These are phyloP conservation scores for Limnodromus scolopaceus DNA, from an alignment of 2,797 vertebrate genomes.

Conservation along the genomic window DNA sequence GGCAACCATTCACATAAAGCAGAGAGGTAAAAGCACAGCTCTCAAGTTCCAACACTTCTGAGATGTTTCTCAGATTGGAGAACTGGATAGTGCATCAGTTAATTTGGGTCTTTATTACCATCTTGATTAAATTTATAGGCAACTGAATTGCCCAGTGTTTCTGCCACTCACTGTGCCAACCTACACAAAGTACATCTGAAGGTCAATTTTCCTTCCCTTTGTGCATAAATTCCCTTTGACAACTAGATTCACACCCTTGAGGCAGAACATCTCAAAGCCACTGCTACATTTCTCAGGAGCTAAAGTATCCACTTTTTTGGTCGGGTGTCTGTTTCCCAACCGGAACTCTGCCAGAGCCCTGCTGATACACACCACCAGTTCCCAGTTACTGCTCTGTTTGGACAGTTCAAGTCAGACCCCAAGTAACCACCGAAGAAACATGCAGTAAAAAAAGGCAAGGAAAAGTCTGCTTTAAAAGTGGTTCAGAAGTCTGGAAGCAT, in stretches of 20 bases:
- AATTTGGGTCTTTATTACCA: background rate
- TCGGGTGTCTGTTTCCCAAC: background rate
- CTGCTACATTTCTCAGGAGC: background rate
- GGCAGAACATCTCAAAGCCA: background rate
- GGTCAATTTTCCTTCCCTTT: background rate
- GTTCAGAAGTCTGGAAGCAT: background rate
- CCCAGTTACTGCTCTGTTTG: background rate
- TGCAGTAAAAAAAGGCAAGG: constrained; percentile 8
- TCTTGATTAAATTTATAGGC: background rate
- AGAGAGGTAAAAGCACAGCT: background rate
- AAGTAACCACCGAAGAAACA: background rate
- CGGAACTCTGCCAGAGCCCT: background rate
- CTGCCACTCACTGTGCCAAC: background rate
- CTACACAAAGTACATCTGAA: background rate
- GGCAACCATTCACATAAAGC: background rate
- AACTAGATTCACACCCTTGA: background rate
- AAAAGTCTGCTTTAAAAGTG: background rate
- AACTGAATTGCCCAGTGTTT: background rate
- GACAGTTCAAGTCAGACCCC: background rate
- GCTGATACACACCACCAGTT: background rate
- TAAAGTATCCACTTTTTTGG: background rate
- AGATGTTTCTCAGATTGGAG: background rate
- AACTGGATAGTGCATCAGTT: background rate
- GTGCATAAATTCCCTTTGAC: background rate
- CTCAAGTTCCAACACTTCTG: background rate